Conservation (phyloP, 1,140 invertebrate species). For the Zaprionus ghesquierei region DNA sequence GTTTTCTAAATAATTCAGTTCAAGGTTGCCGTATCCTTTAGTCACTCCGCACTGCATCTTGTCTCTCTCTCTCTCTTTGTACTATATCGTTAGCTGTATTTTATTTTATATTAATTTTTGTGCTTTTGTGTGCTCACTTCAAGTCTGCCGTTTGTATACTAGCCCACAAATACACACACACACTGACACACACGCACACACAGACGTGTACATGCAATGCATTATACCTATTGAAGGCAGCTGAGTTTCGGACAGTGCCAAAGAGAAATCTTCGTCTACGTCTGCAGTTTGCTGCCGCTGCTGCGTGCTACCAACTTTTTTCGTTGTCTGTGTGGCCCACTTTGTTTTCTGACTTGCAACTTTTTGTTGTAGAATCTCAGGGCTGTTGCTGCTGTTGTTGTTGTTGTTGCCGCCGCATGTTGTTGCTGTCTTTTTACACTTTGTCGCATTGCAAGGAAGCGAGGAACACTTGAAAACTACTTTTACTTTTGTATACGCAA, state of each 20-base stretch:
- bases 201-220: neutral
- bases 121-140: constrained; percentile 31
- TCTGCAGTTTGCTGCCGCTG: constrained; percentile 2
- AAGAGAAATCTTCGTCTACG: constrained; percentile 30
- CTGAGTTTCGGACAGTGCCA: constrained; percentile 16
- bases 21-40: neutral
- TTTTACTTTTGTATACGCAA: constrained; percentile 78
- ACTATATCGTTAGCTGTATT: constrained; percentile 3
- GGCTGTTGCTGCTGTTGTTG: neutral
- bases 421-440: constrained; percentile 60
- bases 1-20: neutral
- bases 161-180: neutral
- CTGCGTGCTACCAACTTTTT: neutral
- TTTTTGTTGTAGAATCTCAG: constrained; percentile 48
- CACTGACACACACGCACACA: neutral
- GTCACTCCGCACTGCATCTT: neutral
- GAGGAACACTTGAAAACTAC: constrained; percentile 70
- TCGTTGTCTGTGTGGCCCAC: constrained; percentile 58
- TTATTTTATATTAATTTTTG: constrained; percentile 35
- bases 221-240: constrained; percentile 33
- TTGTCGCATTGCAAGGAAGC: constrained; percentile 72
- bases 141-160: constrained; percentile 17
- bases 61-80: neutral
- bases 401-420: constrained; percentile 20
- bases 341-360: constrained; percentile 67